These are phyloP conservation scores for Eudasyphora cyanicolor DNA, from an alignment of 2,888 invertebrate genomes.

Conservation along the genomic window DNA sequence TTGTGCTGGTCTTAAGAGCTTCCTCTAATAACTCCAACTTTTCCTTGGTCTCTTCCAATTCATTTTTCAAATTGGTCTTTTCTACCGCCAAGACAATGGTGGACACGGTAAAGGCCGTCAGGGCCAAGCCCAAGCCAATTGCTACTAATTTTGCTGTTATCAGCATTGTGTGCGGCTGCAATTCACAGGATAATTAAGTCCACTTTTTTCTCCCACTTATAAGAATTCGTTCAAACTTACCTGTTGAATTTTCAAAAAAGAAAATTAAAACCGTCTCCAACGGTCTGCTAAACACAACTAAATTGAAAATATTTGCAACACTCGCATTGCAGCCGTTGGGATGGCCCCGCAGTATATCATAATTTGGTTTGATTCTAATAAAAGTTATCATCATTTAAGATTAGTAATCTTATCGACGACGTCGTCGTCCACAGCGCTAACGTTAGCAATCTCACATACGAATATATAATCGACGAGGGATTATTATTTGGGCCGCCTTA, in stretches of 20 bases:
- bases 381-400: slow-evolving; percentile 47
- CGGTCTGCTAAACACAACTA: slow-evolving; percentile 69
- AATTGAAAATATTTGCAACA: slow-evolving; percentile 41
- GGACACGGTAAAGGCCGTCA: slow-evolving; percentile 80
- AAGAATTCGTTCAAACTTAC: slow-evolving; percentile 19
- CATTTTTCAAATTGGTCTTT: slow-evolving; percentile 73
- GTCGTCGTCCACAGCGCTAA: too few relatives aligned
- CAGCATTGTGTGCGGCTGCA: slow-evolving; percentile 69
- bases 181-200: neutral
- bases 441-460: too few relatives aligned
- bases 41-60: slow-evolving; percentile 71
- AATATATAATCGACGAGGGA: slow-evolving; percentile 24
- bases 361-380: slow-evolving; percentile 64
- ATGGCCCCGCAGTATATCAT: slow-evolving; percentile 67
- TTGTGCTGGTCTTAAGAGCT: slow-evolving; percentile 64
- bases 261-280: slow-evolving; percentile 32
- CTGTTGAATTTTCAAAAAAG: neutral
- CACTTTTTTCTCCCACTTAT: neutral
- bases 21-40: slow-evolving; percentile 72
- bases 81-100: slow-evolving; percentile 82
- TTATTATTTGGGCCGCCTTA: slow-evolving; percentile 5
- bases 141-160: slow-evolving; percentile 74
- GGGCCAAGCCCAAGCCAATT: slow-evolving; percentile 73
- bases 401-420: slow-evolving; percentile 58
- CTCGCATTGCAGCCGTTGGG: slow-evolving; percentile 50